Base-by-base conservation (phyloP, 1,140 invertebrate species). In the Diabrotica undecimpunctata region DNA sequence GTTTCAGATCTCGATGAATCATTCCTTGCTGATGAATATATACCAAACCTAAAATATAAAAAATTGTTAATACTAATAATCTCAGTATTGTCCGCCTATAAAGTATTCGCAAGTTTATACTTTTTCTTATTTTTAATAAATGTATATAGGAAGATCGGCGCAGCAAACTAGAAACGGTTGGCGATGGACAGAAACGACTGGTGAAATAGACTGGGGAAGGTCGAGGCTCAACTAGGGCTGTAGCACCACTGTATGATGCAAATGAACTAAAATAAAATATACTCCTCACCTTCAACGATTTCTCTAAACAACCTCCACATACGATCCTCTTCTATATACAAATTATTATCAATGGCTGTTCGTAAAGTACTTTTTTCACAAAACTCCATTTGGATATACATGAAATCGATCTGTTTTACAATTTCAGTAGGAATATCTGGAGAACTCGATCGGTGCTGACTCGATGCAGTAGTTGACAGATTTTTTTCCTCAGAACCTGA, bases 11-110 rank as follows among this genome's bases (percentile, higher is more conserved):
- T 64, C 93, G 81, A 77, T 98, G 96, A 70, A 98, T 98, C 83
- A 98, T 97, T 52, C 94, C 94, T 75, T 94, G 91, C 71, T 92
- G 88, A 79, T 99, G 97, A 69, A 99, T 97, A 79, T 99, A 93
- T 0, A 88, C 86, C 7, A 99, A 78, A 12, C 90, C 86, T 77
- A 61, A 8, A 71, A 69, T 62, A 64, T 60, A 55, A 60, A 14
- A 7, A 14, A 14, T 54, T 7, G 8, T 14, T 36, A 55, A 10
- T 55, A 53, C 5, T 8, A 12, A 1, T 14, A 53, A 12, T 25
- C 25, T 25, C 4, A 25, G 25, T 25, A 25, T 25, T 2, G 25
- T 25, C 4, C 4, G 25, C 25, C 25, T 25, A 25, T 25, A 25
- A 25, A 25, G 25, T 25, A 25, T 25, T 4, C 25, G 25, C 1